Evolutionary conservation across 37 sponge, comb jelly and placozoan species (phyloP), one percentile per base, ranked within the genome.

Genomic region (Aphrocallistes beatrix): DNA sequence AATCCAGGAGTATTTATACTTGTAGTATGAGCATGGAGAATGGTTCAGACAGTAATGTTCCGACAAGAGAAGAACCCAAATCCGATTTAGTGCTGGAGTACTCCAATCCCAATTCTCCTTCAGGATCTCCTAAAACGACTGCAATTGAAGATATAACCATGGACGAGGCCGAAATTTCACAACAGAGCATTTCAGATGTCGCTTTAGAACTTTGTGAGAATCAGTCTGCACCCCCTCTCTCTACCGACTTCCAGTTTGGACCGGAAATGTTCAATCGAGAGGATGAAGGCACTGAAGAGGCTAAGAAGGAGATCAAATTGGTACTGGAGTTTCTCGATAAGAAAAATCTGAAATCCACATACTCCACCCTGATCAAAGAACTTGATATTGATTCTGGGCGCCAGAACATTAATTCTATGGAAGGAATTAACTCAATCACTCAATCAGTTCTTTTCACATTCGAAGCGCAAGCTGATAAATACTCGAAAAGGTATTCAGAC

Each of bases 401-500:
- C n/a, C 28, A 3, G 25, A 60, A 13, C 34, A 60, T 60, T 32
- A 60, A 13, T 13, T 60, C 75, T 32, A 28, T 60, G n/a, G 32
- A 60, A 19, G 75, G 75, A 13, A 60, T 60, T 3, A 60, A 60
- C 34, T 19, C 75, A 32, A 60, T 60, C 3, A 13, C 75, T 32
- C 1, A 60, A 3, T 25, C 75, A 13, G 75, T 60, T 1, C 34
- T 60, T 25, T 60, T 30, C 25, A 60, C 75, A 13, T 60, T 60
- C n/a, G 75, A 60, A 60, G 75, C 75, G 3, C 75, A 60, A 13
- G 75, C 75, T 32, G 75, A 60, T 60, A 60, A 60, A 13, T 60
- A 60, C 34, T 60, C 75, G 32, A 60, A 30, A 3, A 60, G 75
- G n/a, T 60, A 60, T 13, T 3, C 75, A 13, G n/a, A 60, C 21